phyloP scores from a whole-genome alignment of 2,113 vertebrate species.

The Macroglossus sobrinus region DNA sequence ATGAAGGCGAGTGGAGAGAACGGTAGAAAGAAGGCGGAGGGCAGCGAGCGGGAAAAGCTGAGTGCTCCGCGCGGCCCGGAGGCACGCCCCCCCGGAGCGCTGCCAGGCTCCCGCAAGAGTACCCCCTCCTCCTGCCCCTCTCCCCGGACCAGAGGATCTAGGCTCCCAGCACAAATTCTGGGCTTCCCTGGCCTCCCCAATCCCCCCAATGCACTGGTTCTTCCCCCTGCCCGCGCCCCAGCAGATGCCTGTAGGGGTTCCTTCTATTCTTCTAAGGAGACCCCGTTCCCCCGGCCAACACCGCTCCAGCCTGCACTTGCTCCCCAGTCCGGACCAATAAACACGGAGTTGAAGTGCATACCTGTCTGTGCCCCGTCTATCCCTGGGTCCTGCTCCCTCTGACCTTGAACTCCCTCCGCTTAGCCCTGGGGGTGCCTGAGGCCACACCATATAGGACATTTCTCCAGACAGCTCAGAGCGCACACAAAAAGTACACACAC shows the following conservation, averaged over 20 bases:
- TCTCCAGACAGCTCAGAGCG: background rate
- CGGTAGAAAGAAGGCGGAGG: background rate
- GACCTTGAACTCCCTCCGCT: slow-evolving; percentile 31
- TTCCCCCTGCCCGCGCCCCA: background rate
- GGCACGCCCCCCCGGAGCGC: background rate
- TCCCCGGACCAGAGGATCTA: background rate
- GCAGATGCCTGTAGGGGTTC: background rate
- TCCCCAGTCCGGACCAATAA: background rate
- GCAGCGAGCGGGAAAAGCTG: background rate
- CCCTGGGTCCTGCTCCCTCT: background rate
- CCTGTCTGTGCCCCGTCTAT: background rate
- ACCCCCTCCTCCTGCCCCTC: background rate
- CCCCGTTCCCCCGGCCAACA: background rate
- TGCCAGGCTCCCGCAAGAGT: background rate
- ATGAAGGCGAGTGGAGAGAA: background rate
- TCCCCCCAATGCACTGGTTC: background rate
- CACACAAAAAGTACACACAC: slow-evolving; percentile 69
- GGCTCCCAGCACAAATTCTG: background rate
- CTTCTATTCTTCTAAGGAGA: background rate
- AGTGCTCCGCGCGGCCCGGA: fast-evolving
- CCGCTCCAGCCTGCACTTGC: background rate
- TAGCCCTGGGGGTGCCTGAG: background rate
- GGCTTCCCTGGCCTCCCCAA: background rate
- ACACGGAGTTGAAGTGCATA: background rate
- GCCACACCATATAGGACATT: background rate